Evolutionary conservation across 2,888 invertebrate species (phyloP).

Genomic region (Drosophila buzzatii): DNA sequence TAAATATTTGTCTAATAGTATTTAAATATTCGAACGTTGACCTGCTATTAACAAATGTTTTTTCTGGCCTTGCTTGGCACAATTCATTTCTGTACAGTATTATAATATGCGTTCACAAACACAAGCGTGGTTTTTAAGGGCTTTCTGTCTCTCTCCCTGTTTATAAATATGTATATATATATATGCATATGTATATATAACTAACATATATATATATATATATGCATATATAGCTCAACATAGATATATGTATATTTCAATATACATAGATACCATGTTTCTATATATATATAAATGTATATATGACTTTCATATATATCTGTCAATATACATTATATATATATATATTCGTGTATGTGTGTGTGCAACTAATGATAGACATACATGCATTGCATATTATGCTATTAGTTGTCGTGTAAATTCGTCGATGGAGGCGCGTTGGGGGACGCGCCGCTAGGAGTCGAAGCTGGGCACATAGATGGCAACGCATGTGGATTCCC

Average conservation of each 20-base stretch:
- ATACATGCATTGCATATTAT: conserved; percentile 1
- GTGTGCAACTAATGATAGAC: too few relatives aligned
- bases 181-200: not conserved
- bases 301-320: not conserved
- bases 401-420: conserved; percentile 10
- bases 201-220: not conserved
- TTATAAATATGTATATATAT: not conserved
- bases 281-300: not conserved
- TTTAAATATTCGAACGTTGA: conserved; percentile 51
- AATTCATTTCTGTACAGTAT: conserved; percentile 58
- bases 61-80: conserved; percentile 62
- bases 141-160: not conserved
- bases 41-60: conserved; percentile 45
- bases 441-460: conserved; percentile 21
- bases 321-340: not conserved
- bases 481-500: conserved; percentile 90
- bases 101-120: conserved; percentile 14
- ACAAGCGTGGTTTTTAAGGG: conserved; percentile 20
- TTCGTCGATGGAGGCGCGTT: conserved; percentile 13
- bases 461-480: conserved; percentile 88
- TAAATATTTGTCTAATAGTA: conserved; percentile 23
- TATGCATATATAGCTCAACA: not conserved
- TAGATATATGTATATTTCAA: not conserved
- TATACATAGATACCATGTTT: not conserved
- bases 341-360: not conserved